Evolutionary conservation across 1,140 invertebrate genomes (phyloP).

Genomic region (Limonius californicus): DNA sequence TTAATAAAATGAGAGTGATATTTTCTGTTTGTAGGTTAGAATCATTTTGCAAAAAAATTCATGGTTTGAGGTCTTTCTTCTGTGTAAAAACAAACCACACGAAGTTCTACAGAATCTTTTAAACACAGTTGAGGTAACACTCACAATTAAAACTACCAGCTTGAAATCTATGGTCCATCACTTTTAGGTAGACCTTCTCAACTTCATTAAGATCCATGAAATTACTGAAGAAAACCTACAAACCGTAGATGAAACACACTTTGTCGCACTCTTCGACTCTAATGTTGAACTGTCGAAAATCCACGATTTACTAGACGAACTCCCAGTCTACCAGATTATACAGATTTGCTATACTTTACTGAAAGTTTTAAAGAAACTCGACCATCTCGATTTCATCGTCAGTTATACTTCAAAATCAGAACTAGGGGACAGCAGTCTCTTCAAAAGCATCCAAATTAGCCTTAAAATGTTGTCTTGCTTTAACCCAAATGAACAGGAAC

Average conservation of each 20-base stretch:
- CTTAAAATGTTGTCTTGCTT: slow-evolving; percentile 60
- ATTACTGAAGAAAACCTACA: not conserved
- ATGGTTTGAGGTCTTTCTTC: slow-evolving; percentile 51
- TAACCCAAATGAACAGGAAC: slow-evolving; percentile 50
- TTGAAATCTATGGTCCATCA: no score
- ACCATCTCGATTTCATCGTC: slow-evolving; percentile 58
- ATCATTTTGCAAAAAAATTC: slow-evolving; percentile 37
- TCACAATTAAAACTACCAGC: no score
- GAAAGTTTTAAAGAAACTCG: slow-evolving; percentile 57
- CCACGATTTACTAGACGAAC: slow-evolving; percentile 49
- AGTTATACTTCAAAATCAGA: slow-evolving; percentile 53
- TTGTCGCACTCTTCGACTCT: slow-evolving; percentile 48
- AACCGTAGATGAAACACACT: slow-evolving; percentile 40
- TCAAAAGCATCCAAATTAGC: slow-evolving; percentile 54
- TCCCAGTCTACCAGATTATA: slow-evolving; percentile 53
- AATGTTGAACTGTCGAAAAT: slow-evolving; percentile 45
- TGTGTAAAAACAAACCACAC: slow-evolving; percentile 45
- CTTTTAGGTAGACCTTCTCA: slow-evolving; percentile 33
- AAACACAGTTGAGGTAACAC: slow-evolving; percentile 13
- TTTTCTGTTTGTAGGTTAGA: slow-evolving; percentile 38
- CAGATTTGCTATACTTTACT: slow-evolving; percentile 60
- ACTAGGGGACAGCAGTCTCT: slow-evolving; percentile 46
- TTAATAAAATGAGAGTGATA: no score
- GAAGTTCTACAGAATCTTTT: slow-evolving; percentile 44
- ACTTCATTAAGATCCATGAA: slow-evolving; percentile 24